Base-by-base conservation (phyloP, 2,888 invertebrate species). In the Beris morrisii region DNA sequence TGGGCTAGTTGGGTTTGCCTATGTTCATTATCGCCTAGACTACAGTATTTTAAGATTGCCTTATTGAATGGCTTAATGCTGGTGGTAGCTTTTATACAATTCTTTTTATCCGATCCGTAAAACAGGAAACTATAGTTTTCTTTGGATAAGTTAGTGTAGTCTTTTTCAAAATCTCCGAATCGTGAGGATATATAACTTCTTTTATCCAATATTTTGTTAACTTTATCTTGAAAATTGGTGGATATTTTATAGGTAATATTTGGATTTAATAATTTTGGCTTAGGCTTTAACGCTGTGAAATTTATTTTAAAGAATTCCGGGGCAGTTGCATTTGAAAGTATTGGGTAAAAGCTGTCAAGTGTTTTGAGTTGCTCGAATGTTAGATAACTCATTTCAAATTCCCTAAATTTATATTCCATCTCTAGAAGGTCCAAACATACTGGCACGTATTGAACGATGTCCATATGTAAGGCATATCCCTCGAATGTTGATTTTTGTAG, bases 301-400 rank as follows among this genome's bases (percentile, higher is more conserved):
- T 52, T 13, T 1, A 22, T 28, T 52, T 13, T 31, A 1, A 52
- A 6, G 3, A 52, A 28, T 7, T 52, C 52, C 1, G 5, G 5
- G 15, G 2, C 12, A 52, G 1, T 5, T 22, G 3, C 1, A 2
- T 52, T 13, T 22, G 28, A 12, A 52, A 28, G 11, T 9, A 11
- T 12, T 22, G 4, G 11, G 11, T 3, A 22, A 15, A 22, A 28
- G 28, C 11, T 11, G 52, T 22, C 13, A 5, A 15, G 15, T 22
- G 13, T 15, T 22, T 52, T 22, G 5, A 52, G 22, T 6, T 52
- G 11, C 11, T 52, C 52, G 11, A 52, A 15, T 5, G 5, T 52
- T 5, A 52, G 52, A 52, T 7, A 52, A 6, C 4, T 52, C 13
- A 52, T 52, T 52, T 52, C 52, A 52, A 9, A 52, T 28, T 28